Conservation (phyloP, 2,888 invertebrate species). For the Drosophila barbarae region DNA sequence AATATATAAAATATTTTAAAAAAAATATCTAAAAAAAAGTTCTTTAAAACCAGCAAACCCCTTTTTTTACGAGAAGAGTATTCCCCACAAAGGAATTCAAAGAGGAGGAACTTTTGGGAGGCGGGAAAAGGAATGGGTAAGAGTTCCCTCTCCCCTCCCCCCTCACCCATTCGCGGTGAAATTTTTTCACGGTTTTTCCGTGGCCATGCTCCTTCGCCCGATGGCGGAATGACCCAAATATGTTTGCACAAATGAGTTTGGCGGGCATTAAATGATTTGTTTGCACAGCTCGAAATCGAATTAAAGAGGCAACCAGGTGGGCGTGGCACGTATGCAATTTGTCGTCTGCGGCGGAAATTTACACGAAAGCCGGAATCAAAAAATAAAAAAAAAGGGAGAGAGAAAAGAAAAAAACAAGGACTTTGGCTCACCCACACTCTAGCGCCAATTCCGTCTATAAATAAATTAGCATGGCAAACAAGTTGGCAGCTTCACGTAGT, state of each 20-base stretch:
- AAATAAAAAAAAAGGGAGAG: slow-evolving; percentile 8
- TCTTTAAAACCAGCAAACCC: not conserved
- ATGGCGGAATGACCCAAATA: slow-evolving; percentile 54
- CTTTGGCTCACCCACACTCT: slow-evolving; percentile 2
- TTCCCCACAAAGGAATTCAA: not conserved
- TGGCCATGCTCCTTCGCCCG: not conserved
- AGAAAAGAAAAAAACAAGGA: slow-evolving; percentile 8
- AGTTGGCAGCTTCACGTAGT: slow-evolving; percentile 44
- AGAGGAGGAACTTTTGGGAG: not conserved
- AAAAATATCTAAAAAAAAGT: too few relatives aligned
- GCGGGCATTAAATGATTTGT: slow-evolving; percentile 67
- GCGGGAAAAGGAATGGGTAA: not conserved
- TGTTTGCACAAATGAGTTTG: slow-evolving; percentile 59
- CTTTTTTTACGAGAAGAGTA: not conserved
- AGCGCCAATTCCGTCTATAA: slow-evolving; percentile 61
- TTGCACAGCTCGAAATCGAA: slow-evolving; percentile 61
- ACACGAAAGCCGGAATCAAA: slow-evolving; percentile 50
- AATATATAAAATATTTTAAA: too few relatives aligned
- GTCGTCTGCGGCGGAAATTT: slow-evolving; percentile 73
- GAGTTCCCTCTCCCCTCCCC: not conserved
- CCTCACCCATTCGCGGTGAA: slow-evolving; percentile 7
- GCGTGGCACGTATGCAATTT: slow-evolving; percentile 66
- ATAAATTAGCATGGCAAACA: slow-evolving; percentile 76
- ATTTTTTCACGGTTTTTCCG: slow-evolving; percentile 23
- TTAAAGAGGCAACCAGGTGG: slow-evolving; percentile 51